Evolutionary conservation across 2,888 invertebrate genomes (phyloP).

Genomic region (Theodoxus fluviatilis): DNA sequence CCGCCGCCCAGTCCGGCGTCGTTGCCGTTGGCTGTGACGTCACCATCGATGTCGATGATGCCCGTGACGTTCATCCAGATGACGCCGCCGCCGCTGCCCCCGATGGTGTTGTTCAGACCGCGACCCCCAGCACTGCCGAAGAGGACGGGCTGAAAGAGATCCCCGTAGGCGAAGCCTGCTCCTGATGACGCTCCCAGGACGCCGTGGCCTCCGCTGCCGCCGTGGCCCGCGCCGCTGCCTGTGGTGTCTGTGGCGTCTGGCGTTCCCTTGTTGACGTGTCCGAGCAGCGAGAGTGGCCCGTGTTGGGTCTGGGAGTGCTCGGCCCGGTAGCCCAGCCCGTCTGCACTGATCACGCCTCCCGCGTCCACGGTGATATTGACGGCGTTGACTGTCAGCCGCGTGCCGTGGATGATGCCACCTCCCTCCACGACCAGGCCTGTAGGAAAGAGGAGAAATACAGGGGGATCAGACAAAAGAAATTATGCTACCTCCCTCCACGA

Average conservation of each 20-base stretch:
- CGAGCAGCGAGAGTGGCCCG: constrained; percentile 41
- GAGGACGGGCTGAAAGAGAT: constrained; percentile 47
- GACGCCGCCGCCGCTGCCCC: constrained; percentile 48
- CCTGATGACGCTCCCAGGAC: constrained; percentile 17
- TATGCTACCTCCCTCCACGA: constrained; percentile 50
- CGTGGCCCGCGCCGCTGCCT: constrained; percentile 44
- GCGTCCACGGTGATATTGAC: constrained; percentile 51
- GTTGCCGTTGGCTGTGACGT: constrained; percentile 45
- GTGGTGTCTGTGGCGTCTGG: constrained; percentile 32
- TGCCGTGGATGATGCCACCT: constrained; percentile 48
- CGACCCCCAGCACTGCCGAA: constrained; percentile 48
- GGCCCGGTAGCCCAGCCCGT: constrained; percentile 46
- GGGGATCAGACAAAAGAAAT: no score
- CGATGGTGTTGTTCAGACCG: constrained; percentile 33
- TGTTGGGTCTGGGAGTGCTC: constrained; percentile 39
- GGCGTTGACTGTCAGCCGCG: constrained; percentile 39
- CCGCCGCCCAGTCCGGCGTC: constrained; percentile 30
- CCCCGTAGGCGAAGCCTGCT: constrained; percentile 48
- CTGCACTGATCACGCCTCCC: constrained; percentile 44
- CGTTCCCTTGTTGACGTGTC: constrained; percentile 45
- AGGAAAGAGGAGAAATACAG: no score
- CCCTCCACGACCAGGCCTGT: constrained; percentile 48
- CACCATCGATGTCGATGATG: constrained; percentile 48
- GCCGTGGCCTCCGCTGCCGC: constrained; percentile 47
- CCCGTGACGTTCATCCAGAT: constrained; percentile 53